These are phyloP conservation scores for Tenualosa ilisha DNA, from an alignment of 2,797 vertebrate genomes.

Conservation along the genomic window DNA sequence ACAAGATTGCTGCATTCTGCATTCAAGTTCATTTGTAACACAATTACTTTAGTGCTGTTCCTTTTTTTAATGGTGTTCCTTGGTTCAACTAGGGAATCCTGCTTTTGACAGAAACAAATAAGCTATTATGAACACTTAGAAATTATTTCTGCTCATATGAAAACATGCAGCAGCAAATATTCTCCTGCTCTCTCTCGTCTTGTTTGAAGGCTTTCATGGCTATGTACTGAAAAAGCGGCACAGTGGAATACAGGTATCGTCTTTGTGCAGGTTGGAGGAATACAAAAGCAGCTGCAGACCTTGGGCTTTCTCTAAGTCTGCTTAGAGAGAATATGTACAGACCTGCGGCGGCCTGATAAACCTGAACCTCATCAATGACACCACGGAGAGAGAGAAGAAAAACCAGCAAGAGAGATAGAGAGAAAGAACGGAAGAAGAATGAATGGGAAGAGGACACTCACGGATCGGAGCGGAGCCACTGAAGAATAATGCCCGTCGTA, in stretches of 20 bases:
- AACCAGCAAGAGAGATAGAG: constrained; percentile 19
- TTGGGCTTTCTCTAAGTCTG: constrained; percentile 12
- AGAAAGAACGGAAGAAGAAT: constrained; percentile 29
- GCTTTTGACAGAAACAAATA: not conserved
- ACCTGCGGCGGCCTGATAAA: not conserved
- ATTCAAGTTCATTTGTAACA: not conserved
- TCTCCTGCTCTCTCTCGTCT: not conserved
- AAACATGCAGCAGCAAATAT: not conserved
- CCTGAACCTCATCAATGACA: not conserved
- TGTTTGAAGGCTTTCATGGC: not conserved
- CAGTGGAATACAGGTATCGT: not conserved
- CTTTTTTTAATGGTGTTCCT: not conserved
- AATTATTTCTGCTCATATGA: not conserved
- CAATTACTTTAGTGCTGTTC: no score
- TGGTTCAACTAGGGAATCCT: not conserved
- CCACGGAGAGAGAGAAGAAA: constrained; percentile 1
- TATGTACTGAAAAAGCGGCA: not conserved
- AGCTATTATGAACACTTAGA: not conserved
- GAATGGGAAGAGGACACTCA: constrained; percentile 73
- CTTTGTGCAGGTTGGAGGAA: not conserved
- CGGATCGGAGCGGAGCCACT: constrained; percentile 97
- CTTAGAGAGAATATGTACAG: not conserved
- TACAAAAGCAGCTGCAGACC: not conserved
- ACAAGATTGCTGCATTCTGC: not conserved
- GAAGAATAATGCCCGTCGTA: constrained; percentile 96